Base-by-base conservation (phyloP, 1,140 invertebrate species). In the Eufriesea mexicana region DNA sequence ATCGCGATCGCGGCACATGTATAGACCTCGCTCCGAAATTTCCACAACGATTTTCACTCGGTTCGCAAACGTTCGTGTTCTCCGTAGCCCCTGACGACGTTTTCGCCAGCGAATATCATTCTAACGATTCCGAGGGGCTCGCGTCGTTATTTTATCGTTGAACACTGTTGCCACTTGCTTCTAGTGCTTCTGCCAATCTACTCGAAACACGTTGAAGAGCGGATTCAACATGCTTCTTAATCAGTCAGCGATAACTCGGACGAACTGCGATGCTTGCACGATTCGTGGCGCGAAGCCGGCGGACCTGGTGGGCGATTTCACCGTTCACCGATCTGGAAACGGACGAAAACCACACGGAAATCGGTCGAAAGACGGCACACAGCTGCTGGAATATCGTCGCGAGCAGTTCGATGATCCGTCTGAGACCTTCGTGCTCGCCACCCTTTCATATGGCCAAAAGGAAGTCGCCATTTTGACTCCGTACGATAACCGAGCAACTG, bases 381-480 rank as follows among this genome's bases (percentile, higher is more conserved):
- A 25, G 9, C 18, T 18, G 20, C 9, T n/a, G 16, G 25, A 23
- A 70, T 47, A 83, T 79, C 68, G 71, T 12, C 84, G 82, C 79
- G 70, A 54, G 57, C 76, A 51, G 64, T 66, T 73, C 83, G 66
- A 88, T 68, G 78, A 85, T 83, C 81, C 74, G 72, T 54, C 55
- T 72, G 67, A 84, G 85, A 84, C 85, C 77, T 78, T 84, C 71
- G 61, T 4, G 59, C 64, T 42, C 45, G 45, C 68, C 78, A 81
- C 82, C 86, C 82, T 85, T 86, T 87, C 70, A 76, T 89, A 75
- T 68, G 45, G 57, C 61, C 80, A 68, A 86, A 88, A 84, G 89
- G 88, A 90, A 89, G 88, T 89, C 82, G 89, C 86, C 88, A 84
- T 87, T 91, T 89, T 91, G 81, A 88, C 84, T 90, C 86, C 84